phyloP scores from a whole-genome alignment of 2,113 vertebrate genomes.

The Mandrillus leucophaeus region DNA sequence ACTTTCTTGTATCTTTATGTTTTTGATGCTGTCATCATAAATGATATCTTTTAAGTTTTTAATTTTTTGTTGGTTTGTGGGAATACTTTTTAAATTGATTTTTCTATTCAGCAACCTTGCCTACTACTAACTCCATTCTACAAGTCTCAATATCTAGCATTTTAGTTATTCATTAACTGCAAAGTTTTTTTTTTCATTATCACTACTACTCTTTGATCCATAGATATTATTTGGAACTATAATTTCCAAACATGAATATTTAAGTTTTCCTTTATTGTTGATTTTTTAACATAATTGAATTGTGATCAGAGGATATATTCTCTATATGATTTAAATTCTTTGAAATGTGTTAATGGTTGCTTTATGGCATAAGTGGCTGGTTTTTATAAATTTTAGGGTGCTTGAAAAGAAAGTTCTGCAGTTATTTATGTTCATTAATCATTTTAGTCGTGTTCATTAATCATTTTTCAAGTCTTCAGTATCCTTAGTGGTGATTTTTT shows the following conservation, averaged over 20 bases:
- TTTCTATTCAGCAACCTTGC: background rate
- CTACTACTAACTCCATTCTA: background rate
- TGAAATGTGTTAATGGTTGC: background rate
- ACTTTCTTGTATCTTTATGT: background rate
- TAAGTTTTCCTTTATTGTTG: background rate
- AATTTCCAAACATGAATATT: background rate
- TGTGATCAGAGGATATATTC: background rate
- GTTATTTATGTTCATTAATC: background rate
- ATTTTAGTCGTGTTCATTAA: background rate
- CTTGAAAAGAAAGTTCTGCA: background rate
- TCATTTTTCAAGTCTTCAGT: too few species aligned
- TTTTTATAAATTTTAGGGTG: background rate
- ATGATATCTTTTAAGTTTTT: background rate
- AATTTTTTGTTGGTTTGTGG: background rate
- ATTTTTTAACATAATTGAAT: background rate
- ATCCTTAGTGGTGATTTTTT: too few species aligned
- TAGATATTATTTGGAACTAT: background rate
- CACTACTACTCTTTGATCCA: background rate
- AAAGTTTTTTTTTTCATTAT: background rate
- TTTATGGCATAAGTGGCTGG: background rate
- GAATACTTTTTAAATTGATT: conserved; percentile 1
- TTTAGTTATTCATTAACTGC: background rate
- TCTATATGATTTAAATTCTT: background rate
- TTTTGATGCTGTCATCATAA: background rate
- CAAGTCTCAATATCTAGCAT: background rate